These are phyloP conservation scores for Hemistola chrysoprasaria DNA, from an alignment of 2,888 invertebrate genomes.

Conservation along the genomic window DNA sequence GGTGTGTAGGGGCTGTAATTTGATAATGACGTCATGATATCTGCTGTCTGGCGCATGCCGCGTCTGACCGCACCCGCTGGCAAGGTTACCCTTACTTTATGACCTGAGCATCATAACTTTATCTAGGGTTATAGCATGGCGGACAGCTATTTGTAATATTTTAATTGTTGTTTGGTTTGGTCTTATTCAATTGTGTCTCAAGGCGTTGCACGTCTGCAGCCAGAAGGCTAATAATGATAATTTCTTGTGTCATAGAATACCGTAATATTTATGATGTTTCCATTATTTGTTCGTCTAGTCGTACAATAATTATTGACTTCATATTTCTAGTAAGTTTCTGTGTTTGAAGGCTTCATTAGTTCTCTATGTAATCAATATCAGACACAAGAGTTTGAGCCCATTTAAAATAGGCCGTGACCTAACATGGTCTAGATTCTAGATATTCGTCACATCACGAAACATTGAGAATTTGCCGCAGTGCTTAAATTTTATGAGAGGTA, in stretches of 20 bases:
- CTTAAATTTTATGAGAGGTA: conserved; percentile 21
- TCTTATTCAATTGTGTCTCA: too few species aligned
- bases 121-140: too few species aligned
- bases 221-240: too few species aligned
- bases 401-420: conserved; percentile 53
- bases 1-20: conserved; percentile 25
- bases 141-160: too few species aligned
- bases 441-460: conserved; percentile 29
- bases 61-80: conserved; percentile 40
- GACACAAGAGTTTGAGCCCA: conserved; percentile 31
- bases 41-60: conserved; percentile 27
- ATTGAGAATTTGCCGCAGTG: conserved; percentile 32
- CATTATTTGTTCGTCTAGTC: too few species aligned
- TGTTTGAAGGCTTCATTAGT: neutral
- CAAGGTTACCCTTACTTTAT: conserved; percentile 32
- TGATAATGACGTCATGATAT: conserved; percentile 42
- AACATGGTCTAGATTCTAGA: conserved; percentile 46
- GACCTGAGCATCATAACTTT: conserved; percentile 6
- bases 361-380: conserved; percentile 19
- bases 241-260: too few species aligned
- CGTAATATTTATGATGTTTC: too few species aligned
- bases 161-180: too few species aligned
- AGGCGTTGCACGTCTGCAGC: too few species aligned
- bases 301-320: too few species aligned
- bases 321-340: neutral